phyloP scores from a whole-genome alignment of 1,140 invertebrate genomes.

The Orchestia grillus region DNA sequence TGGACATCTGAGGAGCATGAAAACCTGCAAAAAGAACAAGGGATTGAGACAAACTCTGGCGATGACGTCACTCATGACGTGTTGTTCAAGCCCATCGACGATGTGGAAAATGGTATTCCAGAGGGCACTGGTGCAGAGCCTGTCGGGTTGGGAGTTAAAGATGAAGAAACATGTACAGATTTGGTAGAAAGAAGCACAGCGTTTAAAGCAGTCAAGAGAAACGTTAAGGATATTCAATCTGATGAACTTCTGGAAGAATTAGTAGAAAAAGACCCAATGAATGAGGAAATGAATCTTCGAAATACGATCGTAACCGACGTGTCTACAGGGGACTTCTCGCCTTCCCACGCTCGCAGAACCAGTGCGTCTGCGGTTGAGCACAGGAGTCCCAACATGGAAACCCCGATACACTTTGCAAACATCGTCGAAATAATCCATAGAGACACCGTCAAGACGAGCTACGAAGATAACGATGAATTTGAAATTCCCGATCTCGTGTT shows the following conservation, averaged over 20 bases:
- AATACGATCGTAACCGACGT: neutral
- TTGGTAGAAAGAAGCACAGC: neutral
- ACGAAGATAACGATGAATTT: conserved; percentile 10
- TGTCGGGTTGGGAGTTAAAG: neutral
- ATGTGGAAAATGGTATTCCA: neutral
- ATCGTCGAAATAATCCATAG: conserved; percentile 43
- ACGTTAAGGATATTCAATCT: neutral
- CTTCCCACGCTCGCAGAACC: neutral
- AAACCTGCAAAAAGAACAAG: neutral
- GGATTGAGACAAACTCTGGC: neutral
- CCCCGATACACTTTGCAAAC: conserved; percentile 37
- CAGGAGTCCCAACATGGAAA: conserved; percentile 13
- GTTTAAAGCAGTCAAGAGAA: neutral
- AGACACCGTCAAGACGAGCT: conserved; percentile 2
- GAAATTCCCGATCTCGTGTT: neutral
- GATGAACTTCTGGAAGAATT: neutral
- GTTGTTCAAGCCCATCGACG: neutral
- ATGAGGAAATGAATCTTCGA: neutral
- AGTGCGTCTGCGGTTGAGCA: neutral
- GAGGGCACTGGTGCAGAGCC: neutral
- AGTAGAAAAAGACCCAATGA: neutral
- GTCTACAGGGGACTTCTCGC: neutral
- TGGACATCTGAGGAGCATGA: neutral
- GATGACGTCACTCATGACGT: neutral
- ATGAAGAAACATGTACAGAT: neutral